Conservation (phyloP, 2,797 vertebrate species). For the Carduelis carduelis region DNA sequence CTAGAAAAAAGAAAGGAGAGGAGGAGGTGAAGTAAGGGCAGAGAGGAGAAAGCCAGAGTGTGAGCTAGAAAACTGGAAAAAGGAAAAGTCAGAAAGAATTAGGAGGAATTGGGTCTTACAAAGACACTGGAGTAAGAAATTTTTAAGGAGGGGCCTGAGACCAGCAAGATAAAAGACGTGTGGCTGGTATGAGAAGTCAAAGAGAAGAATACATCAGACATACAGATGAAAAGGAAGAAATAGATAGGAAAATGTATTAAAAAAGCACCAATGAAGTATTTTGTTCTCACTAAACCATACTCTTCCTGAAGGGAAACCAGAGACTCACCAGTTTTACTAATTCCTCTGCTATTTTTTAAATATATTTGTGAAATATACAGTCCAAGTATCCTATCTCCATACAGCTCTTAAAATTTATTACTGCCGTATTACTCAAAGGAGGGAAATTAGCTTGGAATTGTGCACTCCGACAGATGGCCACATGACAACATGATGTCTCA, state of each 20-base stretch:
- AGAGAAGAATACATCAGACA: neutral
- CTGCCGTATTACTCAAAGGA: neutral
- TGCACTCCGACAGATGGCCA: neutral
- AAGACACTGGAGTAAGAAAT: neutral
- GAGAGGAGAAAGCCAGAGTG: neutral
- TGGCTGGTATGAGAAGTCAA: neutral
- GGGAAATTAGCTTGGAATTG: neutral
- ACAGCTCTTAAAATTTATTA: neutral
- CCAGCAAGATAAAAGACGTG: neutral
- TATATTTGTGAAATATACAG: neutral
- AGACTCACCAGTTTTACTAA: neutral
- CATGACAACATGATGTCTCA: neutral
- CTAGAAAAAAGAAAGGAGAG: neutral
- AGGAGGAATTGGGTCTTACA: neutral
- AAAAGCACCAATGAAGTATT: neutral
- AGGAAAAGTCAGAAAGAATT: neutral
- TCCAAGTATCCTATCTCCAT: neutral
- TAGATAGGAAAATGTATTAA: neutral
- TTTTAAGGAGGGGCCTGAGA: neutral
- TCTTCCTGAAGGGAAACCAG: neutral
- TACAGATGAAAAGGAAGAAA: neutral
- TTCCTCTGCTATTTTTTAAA: neutral
- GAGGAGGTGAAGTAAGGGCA: neutral
- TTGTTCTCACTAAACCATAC: neutral
- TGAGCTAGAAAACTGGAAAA: neutral